These are phyloP conservation scores for Grammomys surdaster DNA, from an alignment of 2,113 vertebrate species.

Conservation along the genomic window DNA sequence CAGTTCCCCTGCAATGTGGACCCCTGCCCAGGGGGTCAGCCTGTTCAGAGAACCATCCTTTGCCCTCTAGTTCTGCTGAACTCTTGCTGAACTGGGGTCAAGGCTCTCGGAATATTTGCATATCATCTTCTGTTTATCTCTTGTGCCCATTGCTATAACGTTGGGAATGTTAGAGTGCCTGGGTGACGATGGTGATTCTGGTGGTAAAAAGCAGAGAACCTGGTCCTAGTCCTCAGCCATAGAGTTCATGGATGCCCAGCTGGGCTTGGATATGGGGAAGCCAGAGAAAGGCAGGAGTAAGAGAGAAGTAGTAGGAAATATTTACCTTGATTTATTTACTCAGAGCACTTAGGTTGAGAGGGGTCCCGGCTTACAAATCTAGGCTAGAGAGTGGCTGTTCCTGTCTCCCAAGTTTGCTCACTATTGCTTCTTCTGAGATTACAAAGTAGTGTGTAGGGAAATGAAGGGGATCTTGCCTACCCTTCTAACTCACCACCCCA, in stretches of 20 bases:
- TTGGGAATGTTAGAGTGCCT: background rate
- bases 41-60: conserved; percentile 1
- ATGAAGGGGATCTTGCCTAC: background rate
- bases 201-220: conserved; percentile 43
- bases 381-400: background rate
- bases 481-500: background rate
- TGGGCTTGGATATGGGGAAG: background rate
- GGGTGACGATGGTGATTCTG: background rate
- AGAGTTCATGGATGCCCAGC: background rate
- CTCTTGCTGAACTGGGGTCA: conserved; percentile 53
- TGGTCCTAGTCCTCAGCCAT: background rate
- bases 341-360: background rate
- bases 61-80: conserved; percentile 58
- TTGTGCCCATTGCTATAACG: conserved; percentile 80
- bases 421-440: background rate
- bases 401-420: background rate
- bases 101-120: conserved; percentile 95
- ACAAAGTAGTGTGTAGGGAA: background rate
- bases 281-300: background rate
- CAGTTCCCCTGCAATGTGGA: conserved; percentile 56
- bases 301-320: background rate
- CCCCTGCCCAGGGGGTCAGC: conserved; percentile 42
- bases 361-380: background rate
- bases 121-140: conserved; percentile 95
- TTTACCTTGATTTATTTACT: background rate